phyloP scores from a whole-genome alignment of 2,113 vertebrate species.

The Jaculus jaculus region DNA sequence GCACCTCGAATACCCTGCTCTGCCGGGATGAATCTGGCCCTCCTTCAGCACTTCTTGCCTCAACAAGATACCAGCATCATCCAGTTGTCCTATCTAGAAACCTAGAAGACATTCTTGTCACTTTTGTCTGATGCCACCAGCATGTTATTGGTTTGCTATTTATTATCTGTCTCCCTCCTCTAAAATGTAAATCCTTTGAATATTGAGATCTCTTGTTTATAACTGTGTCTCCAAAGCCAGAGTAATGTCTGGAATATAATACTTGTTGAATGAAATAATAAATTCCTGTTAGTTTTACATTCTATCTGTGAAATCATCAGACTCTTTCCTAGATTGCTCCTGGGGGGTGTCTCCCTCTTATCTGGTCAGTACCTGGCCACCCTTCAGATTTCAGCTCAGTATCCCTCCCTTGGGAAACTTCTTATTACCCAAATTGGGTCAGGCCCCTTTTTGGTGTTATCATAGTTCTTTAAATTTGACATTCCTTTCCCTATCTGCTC shows the following conservation, averaged over 20 bases:
- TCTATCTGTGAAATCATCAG: constrained; percentile 13
- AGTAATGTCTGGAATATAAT: not conserved
- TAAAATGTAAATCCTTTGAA: not conserved
- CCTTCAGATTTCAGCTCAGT: constrained; percentile 38
- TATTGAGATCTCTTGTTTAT: not conserved
- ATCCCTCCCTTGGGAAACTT: not conserved
- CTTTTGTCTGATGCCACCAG: not conserved
- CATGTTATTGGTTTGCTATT: not conserved
- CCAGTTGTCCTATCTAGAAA: not conserved
- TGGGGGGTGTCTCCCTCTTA: not conserved
- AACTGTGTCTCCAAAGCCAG: not conserved
- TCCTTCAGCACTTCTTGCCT: not conserved
- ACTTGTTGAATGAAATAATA: constrained; percentile 38
- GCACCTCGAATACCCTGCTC: not conserved
- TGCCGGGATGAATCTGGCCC: not conserved
- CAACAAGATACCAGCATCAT: not conserved
- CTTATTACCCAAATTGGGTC: not conserved
- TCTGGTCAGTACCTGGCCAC: constrained; percentile 9
- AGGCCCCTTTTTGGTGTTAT: not conserved
- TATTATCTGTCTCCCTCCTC: not conserved
- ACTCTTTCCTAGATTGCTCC: not conserved
- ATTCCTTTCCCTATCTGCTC: not conserved
- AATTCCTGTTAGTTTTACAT: constrained; percentile 20
- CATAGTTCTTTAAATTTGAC: not conserved
- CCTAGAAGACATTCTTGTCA: not conserved